Base-by-base conservation (phyloP, 2,888 invertebrate genomes). In the Miltochrista miniata region DNA sequence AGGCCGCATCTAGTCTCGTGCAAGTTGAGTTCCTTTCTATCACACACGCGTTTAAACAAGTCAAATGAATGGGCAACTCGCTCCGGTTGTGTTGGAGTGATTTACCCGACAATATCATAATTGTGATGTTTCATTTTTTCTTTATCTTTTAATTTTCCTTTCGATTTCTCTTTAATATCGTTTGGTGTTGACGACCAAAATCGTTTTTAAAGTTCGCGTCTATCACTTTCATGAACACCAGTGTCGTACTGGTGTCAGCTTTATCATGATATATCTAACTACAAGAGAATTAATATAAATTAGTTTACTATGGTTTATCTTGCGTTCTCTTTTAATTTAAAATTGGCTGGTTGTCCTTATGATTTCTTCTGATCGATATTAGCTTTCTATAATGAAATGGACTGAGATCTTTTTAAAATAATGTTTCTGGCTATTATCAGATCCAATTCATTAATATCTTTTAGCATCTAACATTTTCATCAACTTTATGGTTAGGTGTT, bases 101-200 rank as follows among this genome's bases (percentile, higher is more conserved):
- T 75, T 87, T 88, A 79, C 87, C 88, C 85, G 63, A 68, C 66
- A 59, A 48, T 56, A 46, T 46, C 46, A 45, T 74, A 68, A 76
- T 70, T 83, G 77, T 84, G 79, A 81, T 82, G 69, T 81, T 52
- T 79, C 71, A 71, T 72, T 76, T 74, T 76, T 74, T 72, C 70
- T 70, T 76, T 69, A 70, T 70, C 71, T 82, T 79, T 81, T 71
- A 33, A 36, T 79, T 68, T 57, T 52, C 79, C 66, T 74, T 72
- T 71, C 64, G 58, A 75, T 76, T 74, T 66, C 60, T 64, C 62
- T 74, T 67, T 63, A 68, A 69, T 77, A 70, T 76, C 80, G 73
- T 85, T 90, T 90, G 88, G 87, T 90, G 85, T 88, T 83, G 73
- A 82, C 90, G 91, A 90, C 91, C 91, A 91, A 91, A 91, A 91